These are phyloP conservation scores for Andrena hattorfiana DNA, from an alignment of 2,888 invertebrate species.

Conservation along the genomic window DNA sequence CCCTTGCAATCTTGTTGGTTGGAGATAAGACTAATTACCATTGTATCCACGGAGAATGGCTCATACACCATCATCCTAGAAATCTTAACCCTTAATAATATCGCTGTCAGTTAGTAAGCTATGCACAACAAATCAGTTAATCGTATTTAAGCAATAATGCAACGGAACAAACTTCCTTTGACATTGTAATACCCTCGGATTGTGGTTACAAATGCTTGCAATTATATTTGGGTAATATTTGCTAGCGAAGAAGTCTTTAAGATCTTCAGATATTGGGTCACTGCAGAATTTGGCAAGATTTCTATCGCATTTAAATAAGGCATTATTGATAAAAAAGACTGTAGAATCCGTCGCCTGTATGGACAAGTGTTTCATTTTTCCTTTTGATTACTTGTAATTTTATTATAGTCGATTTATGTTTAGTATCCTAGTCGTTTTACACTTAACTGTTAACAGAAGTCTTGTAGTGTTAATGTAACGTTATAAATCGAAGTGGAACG, in stretches of 20 bases:
- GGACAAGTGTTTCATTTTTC: no score
- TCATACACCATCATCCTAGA: constrained; percentile 68
- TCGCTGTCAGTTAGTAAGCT: constrained; percentile 72
- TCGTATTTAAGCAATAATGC: constrained; percentile 28
- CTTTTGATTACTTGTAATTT: no score
- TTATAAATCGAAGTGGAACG: no score
- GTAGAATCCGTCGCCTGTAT: no score
- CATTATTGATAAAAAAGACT: no score
- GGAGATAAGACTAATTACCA: constrained; percentile 80
- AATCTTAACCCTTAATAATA: constrained; percentile 75
- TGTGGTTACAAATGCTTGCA: not conserved
- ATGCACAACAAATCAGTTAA: constrained; percentile 36
- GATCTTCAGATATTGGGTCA: not conserved
- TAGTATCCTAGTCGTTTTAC: no score
- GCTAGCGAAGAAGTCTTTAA: not conserved
- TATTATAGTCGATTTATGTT: no score
- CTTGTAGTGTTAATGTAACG: no score
- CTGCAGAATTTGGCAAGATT: no score
- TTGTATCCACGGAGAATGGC: constrained; percentile 76
- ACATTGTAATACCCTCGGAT: not conserved
- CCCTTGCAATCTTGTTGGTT: constrained; percentile 75
- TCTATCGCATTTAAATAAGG: no score
- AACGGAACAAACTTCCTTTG: constrained; percentile 1
- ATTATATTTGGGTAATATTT: not conserved
- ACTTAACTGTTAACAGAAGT: no score